phyloP scores from a whole-genome alignment of 2,113 vertebrate genomes.

The Nothocercus julius region DNA sequence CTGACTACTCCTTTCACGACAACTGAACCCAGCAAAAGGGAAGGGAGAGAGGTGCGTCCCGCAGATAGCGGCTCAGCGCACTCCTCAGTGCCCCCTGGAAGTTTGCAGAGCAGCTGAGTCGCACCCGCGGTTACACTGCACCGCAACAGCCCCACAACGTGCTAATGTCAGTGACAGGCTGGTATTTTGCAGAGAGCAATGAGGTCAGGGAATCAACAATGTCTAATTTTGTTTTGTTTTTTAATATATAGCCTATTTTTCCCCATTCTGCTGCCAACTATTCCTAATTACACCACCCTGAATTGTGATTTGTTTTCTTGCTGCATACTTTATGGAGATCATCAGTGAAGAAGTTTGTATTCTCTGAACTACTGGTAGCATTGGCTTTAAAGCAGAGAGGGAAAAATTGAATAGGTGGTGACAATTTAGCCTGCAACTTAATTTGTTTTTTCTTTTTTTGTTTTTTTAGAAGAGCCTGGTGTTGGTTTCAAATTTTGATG shows the following conservation, averaged over 20 bases:
- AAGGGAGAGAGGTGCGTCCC: neutral
- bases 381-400: neutral
- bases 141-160: neutral
- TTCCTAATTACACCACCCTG: neutral
- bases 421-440: neutral
- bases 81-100: conserved; percentile 10
- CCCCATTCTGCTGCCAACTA: neutral
- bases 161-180: neutral
- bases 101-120: conserved; percentile 56
- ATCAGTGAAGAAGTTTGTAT: neutral
- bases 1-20: conserved; percentile 19
- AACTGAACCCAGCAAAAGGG: conserved; percentile 29
- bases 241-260: neutral
- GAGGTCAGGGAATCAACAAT: neutral
- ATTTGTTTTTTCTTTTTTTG: neutral
- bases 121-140: neutral
- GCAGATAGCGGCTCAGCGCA: neutral
- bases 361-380: neutral
- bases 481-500: neutral
- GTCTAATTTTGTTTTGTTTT: neutral
- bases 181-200: neutral
- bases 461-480: neutral
- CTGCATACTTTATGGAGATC: neutral
- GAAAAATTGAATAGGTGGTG: neutral
- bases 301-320: neutral